Base-by-base conservation (phyloP, 2,113 vertebrate genomes). In the Melanerpes formicivorus region DNA sequence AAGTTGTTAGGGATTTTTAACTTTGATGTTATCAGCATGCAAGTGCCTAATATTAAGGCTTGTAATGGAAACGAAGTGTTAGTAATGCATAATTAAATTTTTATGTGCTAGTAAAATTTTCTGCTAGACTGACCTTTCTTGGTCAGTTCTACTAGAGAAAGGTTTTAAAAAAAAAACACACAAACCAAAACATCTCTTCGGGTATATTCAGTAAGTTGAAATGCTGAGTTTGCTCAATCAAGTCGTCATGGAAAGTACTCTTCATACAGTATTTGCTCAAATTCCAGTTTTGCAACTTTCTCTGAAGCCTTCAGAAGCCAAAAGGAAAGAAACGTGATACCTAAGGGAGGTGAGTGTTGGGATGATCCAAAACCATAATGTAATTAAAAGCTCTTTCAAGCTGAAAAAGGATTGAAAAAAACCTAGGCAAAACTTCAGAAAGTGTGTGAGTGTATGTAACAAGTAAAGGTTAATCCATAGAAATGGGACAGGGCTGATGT, bases 201-300 rank as follows among this genome's bases (percentile, higher is more conserved):
- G 29, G n/a, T 87, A 13, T 64, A 52, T 79, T 93, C 29, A 84
- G 5, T 90, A 73, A 79, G 14, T 71, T 91, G 66, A 88, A 95
- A 74, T 87, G 62, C 60, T 54, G 50, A 92, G 21, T 89, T 92
- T 64, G 37, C 27, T 92, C 56, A 72, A 80, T 50, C 63, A 84
- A 48, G 11, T 21, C 72, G 60, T 71, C 42, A 60, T 88, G 91
- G 69, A 92, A 92, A 70, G 54, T 65, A 70, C 19, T 87, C 66
- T 80, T 85, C 19, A 42, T 87, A 26, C 64, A 81, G 52, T 91
- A 86, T 94, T 95, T 95, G 77, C 81, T 94, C 86, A 91, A 79
- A 90, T 87, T 92, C 93, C 90, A 93, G 88, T 90, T 93, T 90
- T 84, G 84, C 90, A 90, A 71, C 84, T 93, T 92, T 78, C 69